phyloP scores from a whole-genome alignment of 2,888 invertebrate species.

The Drosophila mulleri region DNA sequence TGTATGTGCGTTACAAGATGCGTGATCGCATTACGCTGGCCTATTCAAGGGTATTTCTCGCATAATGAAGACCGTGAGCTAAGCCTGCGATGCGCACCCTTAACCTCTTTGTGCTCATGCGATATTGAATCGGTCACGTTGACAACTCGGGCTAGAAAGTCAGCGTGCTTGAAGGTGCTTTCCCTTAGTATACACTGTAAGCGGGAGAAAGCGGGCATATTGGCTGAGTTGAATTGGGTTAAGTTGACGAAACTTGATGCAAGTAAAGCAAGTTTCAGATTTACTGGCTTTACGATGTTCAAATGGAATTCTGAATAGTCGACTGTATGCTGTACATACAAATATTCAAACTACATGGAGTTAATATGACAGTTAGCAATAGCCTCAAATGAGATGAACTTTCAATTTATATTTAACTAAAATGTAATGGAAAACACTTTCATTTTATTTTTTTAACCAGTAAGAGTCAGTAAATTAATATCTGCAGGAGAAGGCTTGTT shows the following conservation, averaged over 20 bases:
- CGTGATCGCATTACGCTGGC: background rate
- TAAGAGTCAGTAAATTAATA: too few relatives aligned
- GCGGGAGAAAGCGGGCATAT: background rate
- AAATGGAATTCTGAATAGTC: background rate
- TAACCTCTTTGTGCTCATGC: constrained; percentile 13
- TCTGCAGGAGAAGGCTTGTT: too few relatives aligned
- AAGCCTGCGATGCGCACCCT: constrained; percentile 4
- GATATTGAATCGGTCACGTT: constrained; percentile 20
- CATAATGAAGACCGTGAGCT: constrained; percentile 5
- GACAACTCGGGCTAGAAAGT: constrained; percentile 13
- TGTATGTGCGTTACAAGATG: background rate
- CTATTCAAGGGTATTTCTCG: background rate
- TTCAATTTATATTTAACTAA: too few relatives aligned
- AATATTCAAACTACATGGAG: too few relatives aligned
- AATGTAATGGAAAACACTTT: background rate
- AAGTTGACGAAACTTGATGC: too few relatives aligned
- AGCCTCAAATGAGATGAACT: too few relatives aligned
- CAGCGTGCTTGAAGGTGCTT: background rate
- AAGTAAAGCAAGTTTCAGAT: background rate
- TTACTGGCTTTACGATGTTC: background rate
- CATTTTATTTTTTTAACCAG: too few relatives aligned
- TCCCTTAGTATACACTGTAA: background rate
- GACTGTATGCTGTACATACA: background rate
- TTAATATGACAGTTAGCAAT: too few relatives aligned
- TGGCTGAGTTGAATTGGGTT: background rate